phyloP scores from a whole-genome alignment of 1,140 invertebrate genomes.

The Mactra quadrangularis region DNA sequence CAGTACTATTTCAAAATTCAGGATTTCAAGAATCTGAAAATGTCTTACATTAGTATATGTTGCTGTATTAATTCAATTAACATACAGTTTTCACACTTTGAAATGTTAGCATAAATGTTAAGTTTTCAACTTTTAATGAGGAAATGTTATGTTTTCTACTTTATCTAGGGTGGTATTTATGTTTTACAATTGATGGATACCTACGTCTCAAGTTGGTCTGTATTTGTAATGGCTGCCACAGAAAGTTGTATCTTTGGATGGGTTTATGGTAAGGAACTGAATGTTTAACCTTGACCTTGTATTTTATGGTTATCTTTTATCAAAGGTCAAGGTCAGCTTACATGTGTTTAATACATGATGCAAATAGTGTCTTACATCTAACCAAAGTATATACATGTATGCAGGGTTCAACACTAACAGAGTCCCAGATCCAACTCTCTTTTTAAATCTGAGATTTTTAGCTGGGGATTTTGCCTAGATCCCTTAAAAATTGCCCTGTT shows the following conservation, averaged over 20 bases:
- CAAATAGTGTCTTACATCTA: neutral
- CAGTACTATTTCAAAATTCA: too few relatives aligned
- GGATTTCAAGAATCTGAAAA: too few relatives aligned
- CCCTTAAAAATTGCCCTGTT: too few relatives aligned
- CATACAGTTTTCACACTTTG: too few relatives aligned
- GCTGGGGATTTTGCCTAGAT: neutral
- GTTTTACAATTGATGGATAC: constrained; percentile 94
- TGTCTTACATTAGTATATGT: too few relatives aligned
- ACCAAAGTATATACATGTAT: neutral
- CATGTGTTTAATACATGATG: too few relatives aligned
- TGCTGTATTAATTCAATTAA: too few relatives aligned
- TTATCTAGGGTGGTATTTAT: constrained; percentile 89
- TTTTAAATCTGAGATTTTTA: neutral
- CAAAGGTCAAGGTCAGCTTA: too few relatives aligned
- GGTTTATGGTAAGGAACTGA: constrained; percentile 83
- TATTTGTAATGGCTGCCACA: constrained; percentile 90
- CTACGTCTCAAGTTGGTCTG: constrained; percentile 94
- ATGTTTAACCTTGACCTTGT: constrained; percentile 9
- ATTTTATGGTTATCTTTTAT: neutral
- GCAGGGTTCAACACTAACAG: neutral
- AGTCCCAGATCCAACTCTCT: neutral
- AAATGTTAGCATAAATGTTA: too few relatives aligned
- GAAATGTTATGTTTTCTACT: neutral
- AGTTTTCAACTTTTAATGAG: too few relatives aligned
- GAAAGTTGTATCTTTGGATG: constrained; percentile 84